phyloP scores from a whole-genome alignment of 1,140 invertebrate genomes.

The Drosophila pseudoananassae region DNA sequence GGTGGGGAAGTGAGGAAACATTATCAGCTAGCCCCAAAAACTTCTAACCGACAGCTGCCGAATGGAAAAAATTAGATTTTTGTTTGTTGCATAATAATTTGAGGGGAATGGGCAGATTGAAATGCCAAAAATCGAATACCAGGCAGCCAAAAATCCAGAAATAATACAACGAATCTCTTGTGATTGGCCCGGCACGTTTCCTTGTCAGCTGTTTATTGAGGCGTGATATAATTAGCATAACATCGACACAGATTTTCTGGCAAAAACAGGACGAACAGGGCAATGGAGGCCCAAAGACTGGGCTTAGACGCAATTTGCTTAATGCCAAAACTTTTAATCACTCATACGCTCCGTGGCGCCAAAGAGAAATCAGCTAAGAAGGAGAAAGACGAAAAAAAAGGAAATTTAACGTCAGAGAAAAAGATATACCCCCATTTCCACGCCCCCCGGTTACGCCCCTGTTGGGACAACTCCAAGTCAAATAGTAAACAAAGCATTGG shows the following conservation, averaged over 20 bases:
- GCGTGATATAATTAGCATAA: slow-evolving; percentile 78
- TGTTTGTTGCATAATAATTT: slow-evolving; percentile 72
- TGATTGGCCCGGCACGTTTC: slow-evolving; percentile 50
- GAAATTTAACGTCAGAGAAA: slow-evolving; percentile 38
- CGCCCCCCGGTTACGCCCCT: slow-evolving; percentile 3
- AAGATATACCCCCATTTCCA: slow-evolving; percentile 2
- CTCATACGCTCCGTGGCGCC: slow-evolving; percentile 73
- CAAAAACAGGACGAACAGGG: slow-evolving; percentile 2
- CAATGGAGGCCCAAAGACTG: slow-evolving; percentile 5
- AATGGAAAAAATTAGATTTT: slow-evolving; percentile 61
- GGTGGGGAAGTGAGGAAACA: slow-evolving; percentile 31
- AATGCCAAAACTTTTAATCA: slow-evolving; percentile 80
- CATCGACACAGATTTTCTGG: slow-evolving; percentile 37
- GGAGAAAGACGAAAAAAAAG: slow-evolving; percentile 19
- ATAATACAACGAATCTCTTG: slow-evolving; percentile 20
- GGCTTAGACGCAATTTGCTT: slow-evolving; percentile 71
- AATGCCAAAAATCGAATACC: slow-evolving; percentile 49
- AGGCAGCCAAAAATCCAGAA: slow-evolving; percentile 10
- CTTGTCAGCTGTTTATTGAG: slow-evolving; percentile 61
- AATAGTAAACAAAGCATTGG: slow-evolving; percentile 69
- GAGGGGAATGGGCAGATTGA: slow-evolving; percentile 28
- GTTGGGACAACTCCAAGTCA: slow-evolving; percentile 5
- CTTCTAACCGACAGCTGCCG: slow-evolving; percentile 61
- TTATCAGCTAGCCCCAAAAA: slow-evolving; percentile 61
- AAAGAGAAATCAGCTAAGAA: slow-evolving; percentile 2